Evolutionary conservation across 2,113 vertebrate species (phyloP).

Genomic region (Lates calcarifer): DNA sequence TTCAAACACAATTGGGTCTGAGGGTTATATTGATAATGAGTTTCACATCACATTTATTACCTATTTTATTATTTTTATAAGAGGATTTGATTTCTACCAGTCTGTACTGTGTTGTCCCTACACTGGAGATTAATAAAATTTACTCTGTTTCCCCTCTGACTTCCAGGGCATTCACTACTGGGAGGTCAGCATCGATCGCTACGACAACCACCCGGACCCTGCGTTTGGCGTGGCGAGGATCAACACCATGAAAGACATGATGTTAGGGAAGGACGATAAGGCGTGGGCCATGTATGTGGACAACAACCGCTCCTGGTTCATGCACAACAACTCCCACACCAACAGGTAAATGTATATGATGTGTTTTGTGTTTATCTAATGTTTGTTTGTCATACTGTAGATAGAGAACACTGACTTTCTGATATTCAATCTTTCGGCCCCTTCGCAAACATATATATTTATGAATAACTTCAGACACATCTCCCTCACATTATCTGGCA

Average conservation of each 20-base stretch:
- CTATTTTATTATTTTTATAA: not conserved
- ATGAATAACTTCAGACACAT: too few species aligned
- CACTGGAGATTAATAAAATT: not conserved
- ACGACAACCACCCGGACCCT: slow-evolving; percentile 97
- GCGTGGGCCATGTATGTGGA: slow-evolving; percentile 99
- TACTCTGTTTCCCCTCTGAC: not conserved
- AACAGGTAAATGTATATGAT: slow-evolving; percentile 88
- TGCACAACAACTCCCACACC: slow-evolving; percentile 99
- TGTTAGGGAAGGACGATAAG: slow-evolving; percentile 98
- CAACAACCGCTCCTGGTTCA: slow-evolving; percentile 99
- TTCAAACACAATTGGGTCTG: not conserved
- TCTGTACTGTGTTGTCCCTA: not conserved
- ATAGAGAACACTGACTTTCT: too few species aligned
- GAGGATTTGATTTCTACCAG: too few species aligned
- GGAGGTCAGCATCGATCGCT: slow-evolving; percentile 95
- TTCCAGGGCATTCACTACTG: slow-evolving; percentile 92
- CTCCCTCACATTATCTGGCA: too few species aligned
- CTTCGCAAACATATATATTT: not conserved
- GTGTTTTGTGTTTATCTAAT: too few species aligned
- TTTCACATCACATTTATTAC: not conserved
- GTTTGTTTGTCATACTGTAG: too few species aligned
- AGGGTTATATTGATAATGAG: not conserved
- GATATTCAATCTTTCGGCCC: too few species aligned
- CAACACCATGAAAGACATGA: slow-evolving; percentile 95
- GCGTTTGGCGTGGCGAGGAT: slow-evolving; percentile 96